These are phyloP conservation scores for Neoaliturus tenellus DNA, from an alignment of 2,888 invertebrate genomes.

Conservation along the genomic window DNA sequence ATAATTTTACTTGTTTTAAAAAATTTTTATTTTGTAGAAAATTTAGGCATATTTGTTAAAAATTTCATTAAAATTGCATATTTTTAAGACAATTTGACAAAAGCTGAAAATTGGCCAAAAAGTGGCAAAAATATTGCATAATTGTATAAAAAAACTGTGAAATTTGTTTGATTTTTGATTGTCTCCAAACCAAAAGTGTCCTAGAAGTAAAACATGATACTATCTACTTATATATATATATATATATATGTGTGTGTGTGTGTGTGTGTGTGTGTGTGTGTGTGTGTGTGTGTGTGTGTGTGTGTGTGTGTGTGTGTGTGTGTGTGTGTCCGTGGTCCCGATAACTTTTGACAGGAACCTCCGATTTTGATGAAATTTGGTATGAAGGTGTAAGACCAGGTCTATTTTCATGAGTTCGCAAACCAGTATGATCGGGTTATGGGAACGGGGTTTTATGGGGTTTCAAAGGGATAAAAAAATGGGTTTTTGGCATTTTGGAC, in stretches of 20 bases:
- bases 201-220: not conserved
- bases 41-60: no score
- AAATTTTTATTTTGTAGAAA: no score
- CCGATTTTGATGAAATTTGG: not conserved
- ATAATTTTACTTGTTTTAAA: no score
- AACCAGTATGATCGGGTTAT: not conserved
- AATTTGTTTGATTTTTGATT: no score
- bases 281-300: not conserved
- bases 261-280: no score
- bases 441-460: no score
- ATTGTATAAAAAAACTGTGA: no score
- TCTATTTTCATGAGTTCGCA: not conserved
- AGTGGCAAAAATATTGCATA: no score
- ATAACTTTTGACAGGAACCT: not conserved
- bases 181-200: no score
- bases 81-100: no score
- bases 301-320: not conserved
- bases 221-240: not conserved
- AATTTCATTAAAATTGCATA: no score
- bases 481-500: not conserved
- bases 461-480: not conserved
- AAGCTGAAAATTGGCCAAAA: no score
- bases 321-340: not conserved
- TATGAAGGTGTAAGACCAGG: not conserved
- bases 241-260: not conserved